Base-by-base conservation (phyloP, 30 jellyfish, hydroid and myxozoan genomes). In the Aurelia sp. region DNA sequence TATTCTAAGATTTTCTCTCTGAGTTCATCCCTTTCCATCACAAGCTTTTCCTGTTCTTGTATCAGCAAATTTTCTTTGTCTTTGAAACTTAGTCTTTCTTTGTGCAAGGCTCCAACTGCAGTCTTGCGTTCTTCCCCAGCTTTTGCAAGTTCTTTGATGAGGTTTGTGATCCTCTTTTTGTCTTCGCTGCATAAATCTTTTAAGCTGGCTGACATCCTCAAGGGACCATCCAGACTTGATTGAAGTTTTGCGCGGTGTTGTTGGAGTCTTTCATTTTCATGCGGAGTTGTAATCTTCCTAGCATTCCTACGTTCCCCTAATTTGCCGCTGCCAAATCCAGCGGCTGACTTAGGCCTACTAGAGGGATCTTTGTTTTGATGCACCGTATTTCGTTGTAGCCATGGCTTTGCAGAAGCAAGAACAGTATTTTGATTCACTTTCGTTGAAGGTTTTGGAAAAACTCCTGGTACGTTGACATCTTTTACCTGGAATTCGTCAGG, bases 71-170 rank as follows among this genome's bases (percentile, higher is more conserved):
- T 79, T 20, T 82, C 81, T 72, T 76, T 90, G 22, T 81, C 93
- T 62, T 74, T 75, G 51, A 68, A 90, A 31, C 52, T 57, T 8
- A 63, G n/a, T 44, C 94, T 48, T 80, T 78, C 92, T 68, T 71
- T 51, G 50, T 84, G 89, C 76, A 90, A 33, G 52, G 81, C 73
- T 17, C 62, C 72, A 17, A 90, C 81, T 4, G 97, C 97, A 6
- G 74, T 8, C 73, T 83, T 85, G 16, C 90, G 83, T 13, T 90
- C 97, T 61, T 90, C 97, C 16, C 97, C 97, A 23, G 88, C 89
- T 77, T 78, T 82, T 13, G 97, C 97, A 68, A 90, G 97, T 44
- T 90, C 97, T 69, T 90, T 81, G 18, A 90, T 90, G 74, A 90
- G 66, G 76, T 90, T 90, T 11, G 97, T 89, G 47, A 90, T 90